Evolutionary conservation across 2,888 invertebrate genomes (phyloP), one percentile per base, ranked within the genome.

Genomic region (Drepana falcataria): DNA sequence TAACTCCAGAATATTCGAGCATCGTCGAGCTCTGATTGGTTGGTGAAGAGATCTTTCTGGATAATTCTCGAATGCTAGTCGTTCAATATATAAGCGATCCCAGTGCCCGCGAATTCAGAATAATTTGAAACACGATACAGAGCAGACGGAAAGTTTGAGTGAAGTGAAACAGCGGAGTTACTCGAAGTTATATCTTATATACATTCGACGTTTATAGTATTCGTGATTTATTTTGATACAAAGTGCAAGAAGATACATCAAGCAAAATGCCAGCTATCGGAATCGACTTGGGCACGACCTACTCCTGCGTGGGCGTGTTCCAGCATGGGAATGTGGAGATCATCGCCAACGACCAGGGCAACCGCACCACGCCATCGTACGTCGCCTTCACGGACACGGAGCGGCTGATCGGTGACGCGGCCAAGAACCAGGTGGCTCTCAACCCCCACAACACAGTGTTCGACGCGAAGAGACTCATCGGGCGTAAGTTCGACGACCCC

Each of bases 381-480:
- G 95, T 95, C 55, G 95, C 95, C 35, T 95, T 95, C 81, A 95
- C 90, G 5, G 94, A 94, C 77, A 92, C 92, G 7, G 94, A 94
- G 80, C 89, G 94, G 48, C 91, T 94, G 52, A 93, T 94, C 73
- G 94, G 94, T 52, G 94, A 94, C 77, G 94, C 94, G 4, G 94
- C 94, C 52, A 94, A 95, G 81, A 94, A 94, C 83, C 93, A 94
- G 83, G 94, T 94, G 52, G 94, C 94, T 48, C 91, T 94, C 89
- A 95, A 95, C 82, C 95, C 95, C 48, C 91, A 74, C 75, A 95
- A 95, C 89, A 95, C 95, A 0, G 93, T 94, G 41, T 94, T 94
- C 80, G 93, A 94, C 75, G 94, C 96, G 33, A 96, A 96, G 71
- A 93, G 97, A 63, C 90, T 97, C 59, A 96, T 97, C 75, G 97